These are phyloP conservation scores for Habropoda laboriosa DNA, from an alignment of 1,140 invertebrate genomes.

Conservation along the genomic window DNA sequence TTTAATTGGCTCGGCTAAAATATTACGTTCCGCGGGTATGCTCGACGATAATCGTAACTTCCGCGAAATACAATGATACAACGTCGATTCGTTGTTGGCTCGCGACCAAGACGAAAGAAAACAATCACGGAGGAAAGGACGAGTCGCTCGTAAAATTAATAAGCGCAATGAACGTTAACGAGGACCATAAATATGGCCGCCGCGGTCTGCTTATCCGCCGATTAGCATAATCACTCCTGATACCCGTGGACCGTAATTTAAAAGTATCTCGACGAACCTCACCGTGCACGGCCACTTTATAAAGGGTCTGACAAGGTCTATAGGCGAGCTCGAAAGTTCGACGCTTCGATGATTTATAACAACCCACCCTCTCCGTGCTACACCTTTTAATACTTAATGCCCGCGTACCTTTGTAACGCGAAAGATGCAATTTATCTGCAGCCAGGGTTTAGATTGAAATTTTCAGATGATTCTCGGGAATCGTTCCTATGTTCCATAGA, in stretches of 20 bases:
- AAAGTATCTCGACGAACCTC: slow-evolving; percentile 57
- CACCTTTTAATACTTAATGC: slow-evolving; percentile 16
- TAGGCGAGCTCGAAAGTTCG: neutral
- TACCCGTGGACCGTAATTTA: slow-evolving; percentile 54
- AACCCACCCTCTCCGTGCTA: too few relatives aligned
- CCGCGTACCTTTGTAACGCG: neutral
- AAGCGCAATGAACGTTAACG: slow-evolving; percentile 69
- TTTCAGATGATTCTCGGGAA: neutral
- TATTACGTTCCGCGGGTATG: neutral
- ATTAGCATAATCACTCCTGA: slow-evolving; percentile 65
- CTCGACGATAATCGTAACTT: neutral
- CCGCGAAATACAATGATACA: neutral
- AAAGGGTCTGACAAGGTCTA: neutral
- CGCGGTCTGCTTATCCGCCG: slow-evolving; percentile 56
- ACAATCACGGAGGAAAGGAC: slow-evolving; percentile 43
- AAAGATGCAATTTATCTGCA: neutral
- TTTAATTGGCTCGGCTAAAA: neutral
- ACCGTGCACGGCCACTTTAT: neutral
- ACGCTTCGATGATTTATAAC: neutral
- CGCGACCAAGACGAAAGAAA: slow-evolving; percentile 29
- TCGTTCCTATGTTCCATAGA: neutral
- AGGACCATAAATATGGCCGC: slow-evolving; percentile 62
- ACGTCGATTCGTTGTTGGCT: slow-evolving; percentile 12
- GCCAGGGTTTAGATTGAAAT: neutral
- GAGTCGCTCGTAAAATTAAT: slow-evolving; percentile 67